A percentile compares a stretch with the other conserved stretches of the same genome.
Conservation (phyloP, 2,888 invertebrate genomes). For the Chymomyza procnemis region DNA sequence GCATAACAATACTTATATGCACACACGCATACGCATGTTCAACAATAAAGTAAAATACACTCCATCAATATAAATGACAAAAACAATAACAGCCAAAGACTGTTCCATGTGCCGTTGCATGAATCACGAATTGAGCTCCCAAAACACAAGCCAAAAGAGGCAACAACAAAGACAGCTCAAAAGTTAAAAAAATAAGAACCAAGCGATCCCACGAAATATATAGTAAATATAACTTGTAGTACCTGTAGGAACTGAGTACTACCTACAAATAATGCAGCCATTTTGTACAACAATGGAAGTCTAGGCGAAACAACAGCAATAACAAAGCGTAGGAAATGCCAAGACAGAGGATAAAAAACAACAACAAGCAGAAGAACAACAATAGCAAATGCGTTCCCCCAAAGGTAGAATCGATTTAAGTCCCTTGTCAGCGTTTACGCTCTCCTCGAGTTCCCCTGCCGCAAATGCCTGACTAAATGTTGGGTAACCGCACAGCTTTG, state of each 20-base stretch:
- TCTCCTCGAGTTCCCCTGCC: background rate
- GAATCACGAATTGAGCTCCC: slow-evolving; percentile 61
- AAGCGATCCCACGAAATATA: slow-evolving; percentile 24
- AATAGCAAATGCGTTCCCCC: slow-evolving; percentile 23
- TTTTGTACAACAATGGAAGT: slow-evolving; percentile 68
- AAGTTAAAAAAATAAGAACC: slow-evolving; percentile 32
- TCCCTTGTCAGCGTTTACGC: slow-evolving; percentile 47
- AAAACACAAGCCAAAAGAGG: slow-evolving; percentile 20
- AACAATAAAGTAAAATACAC: slow-evolving; percentile 68
- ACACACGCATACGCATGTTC: slow-evolving; percentile 8
- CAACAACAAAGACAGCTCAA: slow-evolving; percentile 27
- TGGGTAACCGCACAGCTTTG: slow-evolving; percentile 32
- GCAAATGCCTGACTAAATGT: background rate
- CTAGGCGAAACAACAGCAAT: slow-evolving; percentile 40
- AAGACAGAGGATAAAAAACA: slow-evolving; percentile 27
- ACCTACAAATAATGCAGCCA: slow-evolving; percentile 71
- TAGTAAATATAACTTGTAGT: slow-evolving; percentile 3
- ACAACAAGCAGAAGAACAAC: slow-evolving; percentile 18
- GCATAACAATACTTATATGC: background rate
- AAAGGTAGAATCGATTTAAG: slow-evolving; percentile 68
- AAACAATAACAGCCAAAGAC: slow-evolving; percentile 29
- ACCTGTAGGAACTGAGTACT: slow-evolving; percentile 30
- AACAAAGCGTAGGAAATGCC: slow-evolving; percentile 24
- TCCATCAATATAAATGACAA: slow-evolving; percentile 69
- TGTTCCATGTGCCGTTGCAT: slow-evolving; percentile 34